Percentiles rank a stretch among this genome's conserved stretches.
phyloP scores from a whole-genome alignment of 2,797 vertebrate species.

The Chelon auratus region DNA sequence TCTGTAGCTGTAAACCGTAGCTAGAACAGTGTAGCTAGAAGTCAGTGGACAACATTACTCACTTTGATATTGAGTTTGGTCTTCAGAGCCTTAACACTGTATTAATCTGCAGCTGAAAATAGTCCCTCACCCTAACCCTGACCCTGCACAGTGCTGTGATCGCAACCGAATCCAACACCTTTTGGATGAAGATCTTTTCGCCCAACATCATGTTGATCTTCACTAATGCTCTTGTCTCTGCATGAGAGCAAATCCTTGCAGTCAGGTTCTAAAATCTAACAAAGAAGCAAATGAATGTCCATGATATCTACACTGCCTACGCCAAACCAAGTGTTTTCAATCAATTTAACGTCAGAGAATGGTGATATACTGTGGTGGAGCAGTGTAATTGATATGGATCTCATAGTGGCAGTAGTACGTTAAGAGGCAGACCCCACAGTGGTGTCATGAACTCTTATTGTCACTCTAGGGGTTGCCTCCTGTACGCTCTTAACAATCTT shows the following conservation, averaged over 20 bases:
- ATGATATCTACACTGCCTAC: too few relatives aligned
- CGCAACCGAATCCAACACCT: too few relatives aligned
- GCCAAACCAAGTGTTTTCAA: too few relatives aligned
- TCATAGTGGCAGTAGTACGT: conserved; percentile 18
- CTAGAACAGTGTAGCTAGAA: background rate
- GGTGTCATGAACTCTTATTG: conserved; percentile 58
- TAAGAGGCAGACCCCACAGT: conserved; percentile 2
- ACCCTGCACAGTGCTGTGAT: too few relatives aligned
- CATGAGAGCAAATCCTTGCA: conserved; percentile 1
- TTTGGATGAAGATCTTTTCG: too few relatives aligned
- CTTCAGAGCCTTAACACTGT: too few relatives aligned
- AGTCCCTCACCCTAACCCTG: too few relatives aligned
- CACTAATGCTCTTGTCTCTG: background rate
- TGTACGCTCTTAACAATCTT: conserved; percentile 13
- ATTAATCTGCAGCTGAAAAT: too few relatives aligned
- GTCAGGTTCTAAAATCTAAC: background rate
- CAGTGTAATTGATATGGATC: conserved; percentile 1
- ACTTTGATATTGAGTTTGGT: too few relatives aligned
- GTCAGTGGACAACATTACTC: background rate
- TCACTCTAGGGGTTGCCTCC: conserved; percentile 11
- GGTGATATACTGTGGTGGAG: conserved; percentile 1
- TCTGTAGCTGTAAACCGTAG: too few relatives aligned
- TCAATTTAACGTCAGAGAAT: conserved; percentile 3
- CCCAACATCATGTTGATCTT: background rate
- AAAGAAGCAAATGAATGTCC: background rate